phyloP scores from a whole-genome alignment of 2,797 vertebrate genomes.

The Sebastes vulpes region DNA sequence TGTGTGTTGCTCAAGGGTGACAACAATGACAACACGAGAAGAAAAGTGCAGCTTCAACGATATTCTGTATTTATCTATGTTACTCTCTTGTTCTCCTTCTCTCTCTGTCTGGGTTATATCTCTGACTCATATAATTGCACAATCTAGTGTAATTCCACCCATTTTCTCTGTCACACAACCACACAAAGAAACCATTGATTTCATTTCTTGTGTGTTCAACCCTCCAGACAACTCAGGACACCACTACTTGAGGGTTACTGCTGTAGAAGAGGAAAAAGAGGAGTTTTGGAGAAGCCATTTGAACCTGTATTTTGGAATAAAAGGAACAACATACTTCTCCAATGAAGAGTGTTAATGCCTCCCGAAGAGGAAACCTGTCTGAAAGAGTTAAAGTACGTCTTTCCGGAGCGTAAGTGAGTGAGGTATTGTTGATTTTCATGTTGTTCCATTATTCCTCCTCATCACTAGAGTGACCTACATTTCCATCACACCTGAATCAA shows the following conservation, averaged over 20 bases:
- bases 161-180: constrained; percentile 47
- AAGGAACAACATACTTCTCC: neutral
- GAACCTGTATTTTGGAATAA: neutral
- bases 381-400: neutral
- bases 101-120: constrained; percentile 37
- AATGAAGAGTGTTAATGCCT: neutral
- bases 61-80: constrained; percentile 16
- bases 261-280: neutral
- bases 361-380: neutral
- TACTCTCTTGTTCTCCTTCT: neutral
- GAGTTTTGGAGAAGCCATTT: neutral
- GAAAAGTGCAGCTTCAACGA: constrained; percentile 26
- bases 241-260: neutral
- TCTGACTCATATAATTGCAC: constrained; percentile 59
- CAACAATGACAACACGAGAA: neutral
- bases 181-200: constrained; percentile 61
- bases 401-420: neutral
- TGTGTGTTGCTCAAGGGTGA: neutral
- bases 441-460: constrained; percentile 2
- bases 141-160: constrained; percentile 47
- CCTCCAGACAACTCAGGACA: constrained; percentile 29
- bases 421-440: neutral
- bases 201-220: constrained; percentile 37
- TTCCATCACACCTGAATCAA: constrained; percentile 57
- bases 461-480: neutral